Base-by-base conservation (phyloP, 2,888 invertebrate genomes). In the Rotaria sp. region DNA sequence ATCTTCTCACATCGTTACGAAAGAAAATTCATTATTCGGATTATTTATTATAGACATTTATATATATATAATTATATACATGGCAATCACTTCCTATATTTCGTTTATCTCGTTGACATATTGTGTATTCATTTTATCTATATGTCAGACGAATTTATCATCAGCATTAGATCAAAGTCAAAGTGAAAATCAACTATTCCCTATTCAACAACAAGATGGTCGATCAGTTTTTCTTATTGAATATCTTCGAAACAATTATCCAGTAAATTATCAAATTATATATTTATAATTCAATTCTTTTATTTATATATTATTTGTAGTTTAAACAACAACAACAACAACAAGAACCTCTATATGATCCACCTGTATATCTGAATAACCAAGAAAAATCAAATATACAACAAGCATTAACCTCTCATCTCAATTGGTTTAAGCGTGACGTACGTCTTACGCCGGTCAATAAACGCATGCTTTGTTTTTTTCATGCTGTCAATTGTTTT, bases 401-500 rank as follows among this genome's bases (percentile, higher is more conserved):
- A 15, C 30, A 15, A 30, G 2, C 2, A 30, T 3, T 35, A 26
- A 11, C n/a, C 3, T 59, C 30, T 35, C 67, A 21, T 21, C 1
- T 67, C 7, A 21, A 67, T 35, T 67, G 35, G 67, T 67, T 35
- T 35, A 67, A 67, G 21, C 67, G 67, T 67, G 67, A 67, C 15
- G 18, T 15, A 35, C 67, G 35, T 67, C 13, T 35, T 21, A 35
- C 3, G 18, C 67, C 13, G 21, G 30, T 2, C 15, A 21, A 67
- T 21, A 35, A 67, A 67, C 67, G 67, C 35, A 67, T 67, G 67
- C 67, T 67, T 67, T 67, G 67, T 67, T 67, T 67, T 35, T 67
- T 67, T 38, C 67, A 67, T 67, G 67, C 67, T 67, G 67, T 67
- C 67, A 67, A 67, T 67, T 67, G 67, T 67, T 67, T 67, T 67